Evolutionary conservation across 2,888 invertebrate genomes (phyloP).

Genomic region (Parthenolecanium corni): DNA sequence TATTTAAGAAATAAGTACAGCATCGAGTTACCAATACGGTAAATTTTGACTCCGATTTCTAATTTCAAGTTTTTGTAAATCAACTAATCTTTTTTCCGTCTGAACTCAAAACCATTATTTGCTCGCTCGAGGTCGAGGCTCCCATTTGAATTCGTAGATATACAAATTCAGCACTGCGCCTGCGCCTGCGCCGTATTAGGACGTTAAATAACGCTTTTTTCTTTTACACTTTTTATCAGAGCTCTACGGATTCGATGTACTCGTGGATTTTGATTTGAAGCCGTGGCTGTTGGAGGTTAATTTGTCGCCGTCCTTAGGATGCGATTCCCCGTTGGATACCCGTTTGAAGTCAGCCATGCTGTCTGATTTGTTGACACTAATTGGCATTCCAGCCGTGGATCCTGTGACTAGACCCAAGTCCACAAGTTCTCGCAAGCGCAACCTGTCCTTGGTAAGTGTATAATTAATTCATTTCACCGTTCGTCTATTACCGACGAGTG

Average conservation of each 20-base stretch:
- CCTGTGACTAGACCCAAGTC: slow-evolving; percentile 40
- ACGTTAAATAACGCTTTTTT: no score
- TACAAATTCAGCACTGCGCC: no score
- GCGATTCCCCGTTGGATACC: slow-evolving; percentile 86
- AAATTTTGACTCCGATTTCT: no score
- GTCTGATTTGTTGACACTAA: slow-evolving; percentile 79
- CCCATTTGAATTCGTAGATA: no score
- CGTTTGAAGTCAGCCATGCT: slow-evolving; percentile 84
- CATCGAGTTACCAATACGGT: no score
- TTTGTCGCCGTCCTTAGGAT: slow-evolving; percentile 78
- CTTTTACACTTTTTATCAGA: slow-evolving; percentile 47
- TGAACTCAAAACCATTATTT: no score
- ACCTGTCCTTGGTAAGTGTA: slow-evolving; percentile 12
- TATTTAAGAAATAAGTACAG: no score
- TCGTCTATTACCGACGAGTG: neutral
- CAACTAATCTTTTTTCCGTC: no score
- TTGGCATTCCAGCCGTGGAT: slow-evolving; percentile 72
- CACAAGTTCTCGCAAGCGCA: slow-evolving; percentile 2
- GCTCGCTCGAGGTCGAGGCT: no score
- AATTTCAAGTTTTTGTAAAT: no score
- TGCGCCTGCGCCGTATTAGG: no score
- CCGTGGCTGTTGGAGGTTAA: slow-evolving; percentile 95
- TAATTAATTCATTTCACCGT: neutral
- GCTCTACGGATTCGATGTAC: slow-evolving; percentile 87
- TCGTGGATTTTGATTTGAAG: slow-evolving; percentile 80